Percentiles rank a stretch among this genome's conserved stretches.
Conservation (phyloP, 2,888 invertebrate genomes). For the Zaprionus obscuricornis region DNA sequence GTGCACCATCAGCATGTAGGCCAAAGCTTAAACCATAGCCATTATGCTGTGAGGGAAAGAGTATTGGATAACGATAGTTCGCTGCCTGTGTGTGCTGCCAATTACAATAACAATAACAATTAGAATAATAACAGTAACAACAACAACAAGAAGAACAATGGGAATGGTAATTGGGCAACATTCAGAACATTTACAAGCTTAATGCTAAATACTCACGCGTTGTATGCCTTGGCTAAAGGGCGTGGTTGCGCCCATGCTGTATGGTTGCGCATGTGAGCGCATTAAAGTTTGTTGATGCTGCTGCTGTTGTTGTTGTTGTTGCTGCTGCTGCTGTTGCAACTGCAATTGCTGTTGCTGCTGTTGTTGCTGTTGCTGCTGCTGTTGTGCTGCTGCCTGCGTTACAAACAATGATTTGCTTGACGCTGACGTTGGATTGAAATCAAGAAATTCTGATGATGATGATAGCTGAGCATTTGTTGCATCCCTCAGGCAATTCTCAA, state of each 20-base stretch:
- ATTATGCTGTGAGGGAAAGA: constrained; percentile 65
- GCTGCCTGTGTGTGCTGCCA: constrained; percentile 71
- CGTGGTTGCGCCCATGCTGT: constrained; percentile 56
- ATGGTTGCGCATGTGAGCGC: constrained; percentile 67
- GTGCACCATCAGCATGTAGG: constrained; percentile 75
- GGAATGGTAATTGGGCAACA: constrained; percentile 3
- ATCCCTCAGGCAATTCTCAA: constrained; percentile 83
- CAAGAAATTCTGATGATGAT: constrained; percentile 83
- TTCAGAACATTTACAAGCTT: constrained; percentile 16
- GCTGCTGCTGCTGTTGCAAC: constrained; percentile 40
- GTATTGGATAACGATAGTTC: constrained; percentile 79
- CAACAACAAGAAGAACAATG: no score
- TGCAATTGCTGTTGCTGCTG: constrained; percentile 50
- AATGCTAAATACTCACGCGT: constrained; percentile 73
- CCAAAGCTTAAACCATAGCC: constrained; percentile 57
- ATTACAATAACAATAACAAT: constrained; percentile 43
- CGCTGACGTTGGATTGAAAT: constrained; percentile 80
- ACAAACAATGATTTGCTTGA: constrained; percentile 41
- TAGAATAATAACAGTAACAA: no score
- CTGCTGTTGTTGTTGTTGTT: constrained; percentile 46
- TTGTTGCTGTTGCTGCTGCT: constrained; percentile 50
- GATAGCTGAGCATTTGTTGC: constrained; percentile 81
- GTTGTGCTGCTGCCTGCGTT: constrained; percentile 50
- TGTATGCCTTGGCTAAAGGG: constrained; percentile 82
- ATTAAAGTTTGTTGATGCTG: constrained; percentile 71